Evolutionary conservation across 1,140 invertebrate genomes (phyloP).

Genomic region (Pissodes strobi): DNA sequence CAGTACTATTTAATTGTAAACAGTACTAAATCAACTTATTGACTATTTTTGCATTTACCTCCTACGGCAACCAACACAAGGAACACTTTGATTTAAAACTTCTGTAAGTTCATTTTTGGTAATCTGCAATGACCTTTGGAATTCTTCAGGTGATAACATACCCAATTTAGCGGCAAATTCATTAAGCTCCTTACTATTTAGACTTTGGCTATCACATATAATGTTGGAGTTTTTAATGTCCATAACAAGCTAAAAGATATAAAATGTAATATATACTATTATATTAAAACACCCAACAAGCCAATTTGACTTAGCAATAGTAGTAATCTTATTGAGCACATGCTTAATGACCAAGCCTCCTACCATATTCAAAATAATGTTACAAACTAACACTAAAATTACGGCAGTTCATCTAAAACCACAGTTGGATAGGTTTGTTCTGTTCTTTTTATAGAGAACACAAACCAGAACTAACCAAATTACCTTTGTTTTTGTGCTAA

Average conservation of each 20-base stretch:
- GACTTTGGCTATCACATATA: constrained; percentile 74
- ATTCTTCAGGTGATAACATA: constrained; percentile 76
- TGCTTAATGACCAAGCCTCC: too few species aligned
- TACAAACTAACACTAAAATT: too few species aligned
- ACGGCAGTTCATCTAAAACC: too few species aligned
- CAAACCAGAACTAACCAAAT: too few species aligned
- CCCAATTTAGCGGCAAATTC: constrained; percentile 81
- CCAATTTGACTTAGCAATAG: too few species aligned
- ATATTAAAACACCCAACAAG: background rate
- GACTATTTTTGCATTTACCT: constrained; percentile 63
- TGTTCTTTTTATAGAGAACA: too few species aligned
- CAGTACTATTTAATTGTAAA: too few species aligned
- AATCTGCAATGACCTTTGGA: constrained; percentile 79
- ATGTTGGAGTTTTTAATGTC: constrained; percentile 82
- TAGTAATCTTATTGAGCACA: too few species aligned
- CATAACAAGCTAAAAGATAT: constrained; percentile 80
- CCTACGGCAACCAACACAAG: constrained; percentile 89
- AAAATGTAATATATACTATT: constrained; percentile 8
- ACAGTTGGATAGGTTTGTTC: too few species aligned
- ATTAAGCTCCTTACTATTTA: constrained; percentile 79
- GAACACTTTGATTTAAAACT: constrained; percentile 84
- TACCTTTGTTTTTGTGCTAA: too few species aligned
- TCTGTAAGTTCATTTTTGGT: constrained; percentile 79
- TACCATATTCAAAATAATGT: too few species aligned
- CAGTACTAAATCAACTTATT: too few species aligned